A percentile compares a stretch with the other conserved stretches of the same genome.
These are phyloP conservation scores for Trichopoda pennipes DNA, from an alignment of 2,888 invertebrate species.

Conservation along the genomic window DNA sequence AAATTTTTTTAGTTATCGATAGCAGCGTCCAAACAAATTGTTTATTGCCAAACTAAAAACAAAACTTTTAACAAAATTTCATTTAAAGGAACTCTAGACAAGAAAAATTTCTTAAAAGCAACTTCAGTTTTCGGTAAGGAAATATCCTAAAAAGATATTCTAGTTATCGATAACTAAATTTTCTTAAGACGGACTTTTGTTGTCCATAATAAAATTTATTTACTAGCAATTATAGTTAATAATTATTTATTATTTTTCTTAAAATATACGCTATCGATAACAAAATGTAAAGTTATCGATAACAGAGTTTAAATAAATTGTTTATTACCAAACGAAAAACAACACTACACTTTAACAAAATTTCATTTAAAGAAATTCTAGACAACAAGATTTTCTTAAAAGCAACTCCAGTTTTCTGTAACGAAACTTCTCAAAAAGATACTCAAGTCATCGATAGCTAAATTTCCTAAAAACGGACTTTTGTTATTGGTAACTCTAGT, in stretches of 20 bases:
- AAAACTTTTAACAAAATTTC: background rate
- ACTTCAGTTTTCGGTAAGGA: background rate
- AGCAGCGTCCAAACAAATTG: too few species aligned
- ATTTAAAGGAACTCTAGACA: background rate
- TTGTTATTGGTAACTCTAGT: too few species aligned
- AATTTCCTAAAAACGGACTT: too few species aligned
- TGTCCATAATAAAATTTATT: too few species aligned
- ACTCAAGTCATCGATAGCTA: too few species aligned
- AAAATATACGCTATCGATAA: background rate
- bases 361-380: background rate
- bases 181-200: too few species aligned
- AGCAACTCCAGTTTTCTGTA: background rate
- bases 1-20: background rate
- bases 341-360: background rate
- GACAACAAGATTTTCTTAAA: background rate
- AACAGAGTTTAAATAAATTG: too few species aligned
- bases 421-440: background rate
- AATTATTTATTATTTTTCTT: too few species aligned
- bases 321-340: too few species aligned
- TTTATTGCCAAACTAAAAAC: too few species aligned
- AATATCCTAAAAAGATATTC: background rate
- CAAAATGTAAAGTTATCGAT: background rate
- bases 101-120: background rate
- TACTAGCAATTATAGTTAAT: too few species aligned
- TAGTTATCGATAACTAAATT: too few species aligned